These are phyloP conservation scores for Anneissia japonica DNA, from an alignment of 35 echinoderm and acorn worm species.

Conservation along the genomic window DNA sequence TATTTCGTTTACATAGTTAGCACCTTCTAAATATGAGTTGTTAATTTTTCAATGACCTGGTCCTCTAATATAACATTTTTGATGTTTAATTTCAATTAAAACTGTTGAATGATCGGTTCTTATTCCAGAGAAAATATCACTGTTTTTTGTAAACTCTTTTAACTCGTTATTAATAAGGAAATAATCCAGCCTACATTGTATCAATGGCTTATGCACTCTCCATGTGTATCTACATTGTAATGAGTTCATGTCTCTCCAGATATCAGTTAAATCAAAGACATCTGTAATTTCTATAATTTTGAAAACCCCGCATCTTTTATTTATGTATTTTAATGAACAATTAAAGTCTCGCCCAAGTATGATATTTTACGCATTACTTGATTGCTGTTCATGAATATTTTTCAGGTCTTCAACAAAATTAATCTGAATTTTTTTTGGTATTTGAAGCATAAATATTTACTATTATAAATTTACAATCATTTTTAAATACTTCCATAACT, in stretches of 20 bases:
- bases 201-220: background rate
- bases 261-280: background rate
- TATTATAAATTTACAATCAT: too few relatives aligned
- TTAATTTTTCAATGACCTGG: too few relatives aligned
- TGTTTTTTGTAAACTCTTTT: background rate
- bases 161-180: background rate
- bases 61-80: background rate
- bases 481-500: too few relatives aligned
- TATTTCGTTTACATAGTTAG: too few relatives aligned
- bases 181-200: constrained; percentile 2
- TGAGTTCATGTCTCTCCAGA: background rate
- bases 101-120: background rate
- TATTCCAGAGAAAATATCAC: background rate
- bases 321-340: too few relatives aligned
- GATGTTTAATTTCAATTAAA: background rate
- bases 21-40: too few relatives aligned
- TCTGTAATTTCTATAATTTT: background rate
- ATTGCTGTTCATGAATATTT: too few relatives aligned
- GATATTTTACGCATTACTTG: too few relatives aligned
- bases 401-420: too few relatives aligned
- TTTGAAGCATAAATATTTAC: too few relatives aligned
- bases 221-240: background rate
- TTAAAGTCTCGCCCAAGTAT: too few relatives aligned
- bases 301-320: background rate
- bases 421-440: too few relatives aligned